These are phyloP conservation scores for Erethizon dorsatum DNA, from an alignment of 2,797 vertebrate species.

Conservation along the genomic window DNA sequence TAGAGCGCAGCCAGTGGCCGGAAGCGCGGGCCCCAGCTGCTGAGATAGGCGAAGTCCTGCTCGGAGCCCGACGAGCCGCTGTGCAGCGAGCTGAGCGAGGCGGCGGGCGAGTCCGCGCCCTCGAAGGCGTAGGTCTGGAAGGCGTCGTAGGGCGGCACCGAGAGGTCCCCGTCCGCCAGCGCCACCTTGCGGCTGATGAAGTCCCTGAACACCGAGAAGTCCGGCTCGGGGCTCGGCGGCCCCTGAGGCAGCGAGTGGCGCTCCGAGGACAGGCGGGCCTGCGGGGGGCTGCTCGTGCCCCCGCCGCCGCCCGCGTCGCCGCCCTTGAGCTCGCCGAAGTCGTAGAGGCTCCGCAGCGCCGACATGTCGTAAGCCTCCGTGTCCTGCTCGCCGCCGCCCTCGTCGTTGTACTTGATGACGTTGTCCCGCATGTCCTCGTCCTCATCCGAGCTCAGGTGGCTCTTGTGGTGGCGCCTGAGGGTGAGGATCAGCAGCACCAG, in stretches of 20 bases:
- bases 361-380: constrained; percentile 99
- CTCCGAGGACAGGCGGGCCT: constrained; percentile 87
- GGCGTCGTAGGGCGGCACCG: constrained; percentile 98
- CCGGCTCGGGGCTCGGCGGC: constrained; percentile 92
- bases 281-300: constrained; percentile 66
- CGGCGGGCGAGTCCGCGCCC: constrained; percentile 94
- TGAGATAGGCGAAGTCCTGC: constrained; percentile 98
- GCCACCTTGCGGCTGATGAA: constrained; percentile 99
- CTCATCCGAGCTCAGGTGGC: constrained; percentile 95
- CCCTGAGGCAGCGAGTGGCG: constrained; percentile 94
- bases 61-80: constrained; percentile 96
- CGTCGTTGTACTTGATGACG: constrained; percentile 99
- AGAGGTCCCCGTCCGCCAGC: constrained; percentile 96
- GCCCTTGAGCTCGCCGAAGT: constrained; percentile 96
- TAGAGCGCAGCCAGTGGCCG: constrained; percentile 97
- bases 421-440: constrained; percentile 99
- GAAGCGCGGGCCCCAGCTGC: constrained; percentile 97
- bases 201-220: constrained; percentile 98
- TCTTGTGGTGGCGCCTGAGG: constrained; percentile 97
- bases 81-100: constrained; percentile 98
- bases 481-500: constrained; percentile 97
- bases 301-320: constrained; percentile 89
- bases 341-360: constrained; percentile 97
- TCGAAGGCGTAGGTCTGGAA: constrained; percentile 99
- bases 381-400: constrained; percentile 99